Conservation (phyloP, 2,888 invertebrate species). For the Euclidia mi region DNA sequence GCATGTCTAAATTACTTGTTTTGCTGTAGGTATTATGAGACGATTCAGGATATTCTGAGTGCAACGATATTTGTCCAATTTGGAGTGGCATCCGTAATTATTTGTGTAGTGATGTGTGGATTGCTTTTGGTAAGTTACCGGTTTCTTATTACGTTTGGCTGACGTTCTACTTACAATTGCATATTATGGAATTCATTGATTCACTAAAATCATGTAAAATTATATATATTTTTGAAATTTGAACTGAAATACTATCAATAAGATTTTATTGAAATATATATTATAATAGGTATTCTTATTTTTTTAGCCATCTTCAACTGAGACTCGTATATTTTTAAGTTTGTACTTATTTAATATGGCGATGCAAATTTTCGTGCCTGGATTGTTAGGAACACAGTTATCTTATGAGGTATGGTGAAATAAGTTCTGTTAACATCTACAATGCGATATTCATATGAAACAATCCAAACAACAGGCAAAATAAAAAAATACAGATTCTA, state of each 20-base stretch:
- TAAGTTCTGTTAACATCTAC: no score
- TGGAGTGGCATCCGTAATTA: slow-evolving; percentile 69
- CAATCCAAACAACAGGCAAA: no score
- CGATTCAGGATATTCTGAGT: slow-evolving; percentile 66
- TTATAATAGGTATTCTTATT: background rate
- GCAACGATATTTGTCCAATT: slow-evolving; percentile 74
- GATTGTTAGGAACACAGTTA: slow-evolving; percentile 71
- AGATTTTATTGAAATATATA: background rate
- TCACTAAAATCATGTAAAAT: no score
- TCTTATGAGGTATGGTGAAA: slow-evolving; percentile 67
- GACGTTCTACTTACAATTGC: no score
- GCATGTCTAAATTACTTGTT: no score
- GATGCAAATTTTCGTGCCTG: slow-evolving; percentile 70
- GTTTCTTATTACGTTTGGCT: no score
- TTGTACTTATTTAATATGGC: slow-evolving; percentile 66
- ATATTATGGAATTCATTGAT: no score
- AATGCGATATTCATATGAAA: no score
- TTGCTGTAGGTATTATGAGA: slow-evolving; percentile 70
- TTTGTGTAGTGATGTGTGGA: slow-evolving; percentile 73
- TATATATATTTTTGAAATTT: no score
- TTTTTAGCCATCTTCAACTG: slow-evolving; percentile 63
- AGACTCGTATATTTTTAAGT: slow-evolving; percentile 62
- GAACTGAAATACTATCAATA: no score
- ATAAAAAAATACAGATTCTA: no score
- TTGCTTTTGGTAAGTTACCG: slow-evolving; percentile 72